Evolutionary conservation across 1,140 invertebrate genomes (phyloP).

Genomic region (Zophobas atratus): DNA sequence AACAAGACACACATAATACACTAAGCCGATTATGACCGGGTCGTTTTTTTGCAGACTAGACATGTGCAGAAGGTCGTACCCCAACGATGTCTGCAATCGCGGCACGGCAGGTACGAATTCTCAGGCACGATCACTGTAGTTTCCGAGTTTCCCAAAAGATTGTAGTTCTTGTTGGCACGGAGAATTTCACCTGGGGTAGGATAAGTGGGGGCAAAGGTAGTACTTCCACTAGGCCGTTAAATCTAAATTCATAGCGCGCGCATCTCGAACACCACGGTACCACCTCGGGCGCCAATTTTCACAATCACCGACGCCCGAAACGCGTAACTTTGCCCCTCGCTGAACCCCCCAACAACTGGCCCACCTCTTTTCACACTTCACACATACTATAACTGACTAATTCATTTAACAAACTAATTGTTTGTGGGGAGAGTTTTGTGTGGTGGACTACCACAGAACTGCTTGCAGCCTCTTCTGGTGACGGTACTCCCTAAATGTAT

Average conservation of each 20-base stretch:
- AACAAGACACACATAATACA: conserved; percentile 7
- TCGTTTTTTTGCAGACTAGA: conserved; percentile 89
- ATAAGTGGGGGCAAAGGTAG: too few relatives aligned
- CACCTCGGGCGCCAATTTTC: conserved; percentile 3
- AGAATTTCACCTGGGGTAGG: too few relatives aligned
- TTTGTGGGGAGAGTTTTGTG: conserved; percentile 17
- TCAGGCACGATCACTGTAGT: conserved; percentile 65
- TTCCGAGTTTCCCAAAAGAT: conserved; percentile 12
- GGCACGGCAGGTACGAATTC: conserved; percentile 90
- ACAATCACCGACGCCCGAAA: neutral
- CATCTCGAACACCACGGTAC: neutral
- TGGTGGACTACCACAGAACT: conserved; percentile 1
- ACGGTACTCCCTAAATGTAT: neutral
- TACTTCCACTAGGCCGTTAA: too few relatives aligned
- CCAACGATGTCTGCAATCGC: conserved; percentile 95
- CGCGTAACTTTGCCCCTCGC: too few relatives aligned
- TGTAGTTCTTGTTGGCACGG: neutral
- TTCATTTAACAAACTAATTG: conserved; percentile 40
- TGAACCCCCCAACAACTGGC: neutral
- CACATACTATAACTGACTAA: conserved; percentile 32
- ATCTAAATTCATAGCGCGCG: too few relatives aligned
- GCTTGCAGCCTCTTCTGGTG: conserved; percentile 34
- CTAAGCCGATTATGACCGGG: conserved; percentile 57
- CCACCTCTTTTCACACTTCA: conserved; percentile 22
- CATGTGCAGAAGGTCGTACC: conserved; percentile 97